Evolutionary conservation across 2,113 vertebrate species (phyloP), one percentile per base, ranked within the genome.

Genomic region (Caloenas nicobarica): DNA sequence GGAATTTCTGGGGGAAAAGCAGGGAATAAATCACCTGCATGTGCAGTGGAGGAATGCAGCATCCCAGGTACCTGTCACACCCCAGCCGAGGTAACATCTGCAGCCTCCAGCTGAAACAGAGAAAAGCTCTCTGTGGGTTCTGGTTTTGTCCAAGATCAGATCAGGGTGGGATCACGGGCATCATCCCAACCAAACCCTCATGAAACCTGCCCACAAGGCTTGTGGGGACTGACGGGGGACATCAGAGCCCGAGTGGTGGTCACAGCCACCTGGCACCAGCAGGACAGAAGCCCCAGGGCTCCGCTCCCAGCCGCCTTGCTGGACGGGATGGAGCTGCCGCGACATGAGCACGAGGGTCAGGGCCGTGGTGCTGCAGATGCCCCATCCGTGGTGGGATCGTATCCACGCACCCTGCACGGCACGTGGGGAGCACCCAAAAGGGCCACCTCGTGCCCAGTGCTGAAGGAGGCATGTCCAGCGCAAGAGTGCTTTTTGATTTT

Each of bases 381-480:
- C 22, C 8, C 25, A 1, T 21, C 16, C 4, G 0, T 13, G 22
- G 16, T n/a, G 22, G 13, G 24, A 16, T 22, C 1, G 0, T 24
- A 3, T n/a, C 57, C 16, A 7, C 38, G 38, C 38, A 38, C 38
- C 38, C 38, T 16, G 33, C 5, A 8, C 6, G 13, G 40, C 11
- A 11, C 13, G 40, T 8, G 23, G 38, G 40, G 50, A n/a, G 7
- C 1, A 40, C 40, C 22, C 28, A 33, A 10, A 11, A n/a, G 34
- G 61, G 29, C 34, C 1, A 0, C 25, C 40, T 21, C 7, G 25
- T 15, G 5, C 10, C 10, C 31, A 4, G 1, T 57, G 23, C 51
- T 57, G 51, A 61, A 66, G 40, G 31, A 40, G 23, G 25, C 7
- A 8, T 22, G 50, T n/a, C n/a, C 72, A 31, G 51, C 4, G 2